Percentiles rank a stretch among this genome's conserved stretches.
phyloP scores from a whole-genome alignment of 2,113 vertebrate species.

The Paralichthys olivaceus region DNA sequence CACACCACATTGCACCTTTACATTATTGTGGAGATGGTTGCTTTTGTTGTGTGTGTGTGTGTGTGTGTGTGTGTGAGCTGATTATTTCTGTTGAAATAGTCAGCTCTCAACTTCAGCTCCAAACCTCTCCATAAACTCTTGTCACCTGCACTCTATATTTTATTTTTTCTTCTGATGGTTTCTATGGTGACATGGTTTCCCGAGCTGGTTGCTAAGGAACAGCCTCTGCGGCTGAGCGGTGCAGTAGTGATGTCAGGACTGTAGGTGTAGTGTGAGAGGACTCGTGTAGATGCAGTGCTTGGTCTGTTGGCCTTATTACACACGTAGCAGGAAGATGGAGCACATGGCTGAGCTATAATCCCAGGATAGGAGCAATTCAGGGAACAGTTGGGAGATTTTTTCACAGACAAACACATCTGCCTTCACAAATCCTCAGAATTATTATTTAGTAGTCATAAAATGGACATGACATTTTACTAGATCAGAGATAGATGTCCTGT shows the following conservation, averaged over 20 bases:
- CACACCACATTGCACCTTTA: not conserved
- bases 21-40: not conserved
- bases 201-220: slow-evolving; percentile 93
- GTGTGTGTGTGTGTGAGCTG: no score
- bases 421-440: slow-evolving; percentile 1
- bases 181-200: slow-evolving; percentile 89
- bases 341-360: slow-evolving; percentile 52
- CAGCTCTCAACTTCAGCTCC: slow-evolving; percentile 2
- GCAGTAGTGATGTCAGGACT: slow-evolving; percentile 82
- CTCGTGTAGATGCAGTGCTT: slow-evolving; percentile 51
- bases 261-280: slow-evolving; percentile 57
- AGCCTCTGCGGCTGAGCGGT: slow-evolving; percentile 84
- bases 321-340: slow-evolving; percentile 39
- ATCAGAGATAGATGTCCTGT: not conserved
- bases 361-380: slow-evolving; percentile 13
- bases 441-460: slow-evolving; percentile 24
- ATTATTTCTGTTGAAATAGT: no score
- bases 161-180: slow-evolving; percentile 74
- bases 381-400: slow-evolving; percentile 25
- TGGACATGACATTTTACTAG: not conserved
- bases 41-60: not conserved
- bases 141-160: slow-evolving; percentile 12
- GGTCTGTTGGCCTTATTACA: slow-evolving; percentile 64
- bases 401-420: slow-evolving; percentile 40
- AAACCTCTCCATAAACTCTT: slow-evolving; percentile 35